These are phyloP conservation scores for Pimpla rufipes DNA, from an alignment of 2,888 invertebrate genomes.

Conservation along the genomic window DNA sequence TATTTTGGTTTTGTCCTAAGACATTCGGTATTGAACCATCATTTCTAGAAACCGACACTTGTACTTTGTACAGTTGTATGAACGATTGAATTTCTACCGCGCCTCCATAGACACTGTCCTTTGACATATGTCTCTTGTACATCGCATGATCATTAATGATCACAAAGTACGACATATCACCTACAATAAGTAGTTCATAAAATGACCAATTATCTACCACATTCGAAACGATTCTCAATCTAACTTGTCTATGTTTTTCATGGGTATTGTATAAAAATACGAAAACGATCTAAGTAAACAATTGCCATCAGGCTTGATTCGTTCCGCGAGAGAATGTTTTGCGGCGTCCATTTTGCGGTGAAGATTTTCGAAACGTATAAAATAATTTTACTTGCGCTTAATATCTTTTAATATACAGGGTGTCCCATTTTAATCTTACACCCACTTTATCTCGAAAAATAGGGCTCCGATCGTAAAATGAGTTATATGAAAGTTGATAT, in stretches of 20 bases:
- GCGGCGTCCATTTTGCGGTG: neutral
- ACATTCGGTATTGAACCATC: too few relatives aligned
- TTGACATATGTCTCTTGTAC: constrained; percentile 4
- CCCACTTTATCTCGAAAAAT: too few relatives aligned
- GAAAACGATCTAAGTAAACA: constrained; percentile 14
- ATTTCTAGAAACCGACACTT: neutral
- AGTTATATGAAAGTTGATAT: too few relatives aligned
- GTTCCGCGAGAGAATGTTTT: neutral
- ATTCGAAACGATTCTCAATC: constrained; percentile 8
- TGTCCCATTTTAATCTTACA: too few relatives aligned
- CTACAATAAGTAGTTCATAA: constrained; percentile 7
- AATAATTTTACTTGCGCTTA: too few relatives aligned
- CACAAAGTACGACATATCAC: constrained; percentile 9
- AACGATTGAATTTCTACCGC: constrained; percentile 1
- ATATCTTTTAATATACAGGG: too few relatives aligned
- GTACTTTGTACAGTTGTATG: neutral
- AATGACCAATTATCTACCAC: constrained; percentile 9
- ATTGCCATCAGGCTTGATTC: constrained; percentile 7
- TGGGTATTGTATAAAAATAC: neutral
- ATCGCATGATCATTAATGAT: too few relatives aligned
- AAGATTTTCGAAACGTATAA: too few relatives aligned
- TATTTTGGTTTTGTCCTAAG: too few relatives aligned
- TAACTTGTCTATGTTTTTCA: constrained; percentile 11
- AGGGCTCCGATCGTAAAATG: too few relatives aligned
- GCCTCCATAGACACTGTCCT: constrained; percentile 8